Evolutionary conservation across 1,140 invertebrate genomes (phyloP).

Genomic region (Aleiodes sp.): DNA sequence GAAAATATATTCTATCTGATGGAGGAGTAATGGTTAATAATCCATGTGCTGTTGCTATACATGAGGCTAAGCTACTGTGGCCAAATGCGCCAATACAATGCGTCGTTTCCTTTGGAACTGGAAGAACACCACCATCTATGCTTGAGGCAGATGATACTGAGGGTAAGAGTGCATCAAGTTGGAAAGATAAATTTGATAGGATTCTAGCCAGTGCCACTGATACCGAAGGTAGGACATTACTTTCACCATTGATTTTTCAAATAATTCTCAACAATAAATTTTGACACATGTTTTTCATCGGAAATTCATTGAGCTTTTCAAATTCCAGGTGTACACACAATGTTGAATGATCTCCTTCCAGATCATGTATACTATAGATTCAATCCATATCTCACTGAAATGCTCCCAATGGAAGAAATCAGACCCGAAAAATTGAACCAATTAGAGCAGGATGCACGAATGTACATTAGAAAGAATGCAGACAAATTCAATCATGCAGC

Average conservation of each 20-base stretch:
- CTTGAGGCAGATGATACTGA: constrained; percentile 49
- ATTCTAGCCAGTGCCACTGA: constrained; percentile 91
- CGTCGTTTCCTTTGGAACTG: constrained; percentile 90
- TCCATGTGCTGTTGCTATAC: constrained; percentile 87
- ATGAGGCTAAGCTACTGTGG: constrained; percentile 88
- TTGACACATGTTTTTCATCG: too few species aligned
- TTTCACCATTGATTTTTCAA: constrained; percentile 22
- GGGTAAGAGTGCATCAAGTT: constrained; percentile 66
- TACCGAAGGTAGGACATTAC: constrained; percentile 75
- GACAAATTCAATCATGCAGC: constrained; percentile 74
- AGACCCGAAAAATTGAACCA: constrained; percentile 73
- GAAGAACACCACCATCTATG: constrained; percentile 67
- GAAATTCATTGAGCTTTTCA: constrained; percentile 42
- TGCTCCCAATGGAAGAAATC: constrained; percentile 86
- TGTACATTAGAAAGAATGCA: constrained; percentile 82
- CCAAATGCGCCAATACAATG: constrained; percentile 82
- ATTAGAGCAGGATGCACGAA: constrained; percentile 73
- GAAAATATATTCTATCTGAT: constrained; percentile 83
- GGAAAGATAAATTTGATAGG: constrained; percentile 85
- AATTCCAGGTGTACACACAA: constrained; percentile 78
- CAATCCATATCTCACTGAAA: constrained; percentile 89
- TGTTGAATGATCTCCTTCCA: constrained; percentile 84
- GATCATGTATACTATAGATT: constrained; percentile 85
- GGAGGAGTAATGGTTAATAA: constrained; percentile 85
- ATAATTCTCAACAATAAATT: not conserved